Conservation (phyloP, 2,113 vertebrate species). For the Stictonetta naevosa region DNA sequence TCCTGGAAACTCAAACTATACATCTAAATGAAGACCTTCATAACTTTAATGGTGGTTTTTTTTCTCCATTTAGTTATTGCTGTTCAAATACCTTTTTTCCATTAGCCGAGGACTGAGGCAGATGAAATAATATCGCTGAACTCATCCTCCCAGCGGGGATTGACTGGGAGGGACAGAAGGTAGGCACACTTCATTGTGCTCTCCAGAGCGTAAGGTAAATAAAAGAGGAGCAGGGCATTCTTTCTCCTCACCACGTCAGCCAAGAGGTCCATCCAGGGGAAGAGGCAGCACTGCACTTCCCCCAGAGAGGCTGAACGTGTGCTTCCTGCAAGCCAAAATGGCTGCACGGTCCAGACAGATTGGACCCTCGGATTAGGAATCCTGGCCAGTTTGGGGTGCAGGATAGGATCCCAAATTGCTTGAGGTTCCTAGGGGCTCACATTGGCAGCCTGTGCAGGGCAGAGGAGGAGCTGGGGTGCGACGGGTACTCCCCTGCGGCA, state of each 20-base stretch:
- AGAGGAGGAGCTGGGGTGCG: background rate
- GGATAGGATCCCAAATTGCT: background rate
- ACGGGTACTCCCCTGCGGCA: background rate
- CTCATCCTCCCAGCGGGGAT: background rate
- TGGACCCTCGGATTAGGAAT: background rate
- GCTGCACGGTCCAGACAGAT: background rate
- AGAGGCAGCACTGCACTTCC: background rate
- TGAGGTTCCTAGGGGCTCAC: background rate
- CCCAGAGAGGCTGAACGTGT: background rate
- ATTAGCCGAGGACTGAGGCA: background rate
- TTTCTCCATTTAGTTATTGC: background rate
- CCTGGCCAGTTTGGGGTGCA: background rate
- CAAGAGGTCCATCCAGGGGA: background rate
- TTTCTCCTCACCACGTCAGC: background rate
- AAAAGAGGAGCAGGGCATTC: background rate
- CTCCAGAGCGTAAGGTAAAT: background rate
- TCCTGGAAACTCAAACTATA: background rate
- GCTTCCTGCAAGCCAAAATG: background rate
- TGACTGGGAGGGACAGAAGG: background rate
- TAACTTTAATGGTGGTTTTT: fast-evolving
- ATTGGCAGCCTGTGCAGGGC: background rate
- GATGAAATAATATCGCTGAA: background rate
- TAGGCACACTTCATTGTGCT: background rate
- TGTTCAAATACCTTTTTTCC: background rate
- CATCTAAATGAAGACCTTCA: background rate